A percentile compares a stretch with the other conserved stretches of the same genome.
Evolutionary conservation across 2,888 invertebrate genomes (phyloP).

Genomic region (Euphydryas editha): DNA sequence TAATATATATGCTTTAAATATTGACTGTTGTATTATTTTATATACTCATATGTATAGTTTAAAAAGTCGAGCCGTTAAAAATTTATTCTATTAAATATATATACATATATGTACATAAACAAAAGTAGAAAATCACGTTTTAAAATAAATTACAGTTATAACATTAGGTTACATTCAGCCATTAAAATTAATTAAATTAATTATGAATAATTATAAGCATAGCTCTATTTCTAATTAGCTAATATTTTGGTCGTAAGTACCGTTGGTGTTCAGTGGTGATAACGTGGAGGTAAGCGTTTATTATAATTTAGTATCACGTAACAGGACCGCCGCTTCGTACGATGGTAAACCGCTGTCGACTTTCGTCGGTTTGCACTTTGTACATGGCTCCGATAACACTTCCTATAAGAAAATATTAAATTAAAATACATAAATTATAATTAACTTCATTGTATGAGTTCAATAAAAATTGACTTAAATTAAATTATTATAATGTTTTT

Average conservation of each 20-base stretch:
- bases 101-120: too few relatives aligned
- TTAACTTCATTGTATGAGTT: not conserved
- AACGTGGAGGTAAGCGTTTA: conserved; percentile 13
- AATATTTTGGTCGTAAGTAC: conserved; percentile 9
- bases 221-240: conserved; percentile 6
- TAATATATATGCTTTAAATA: too few relatives aligned
- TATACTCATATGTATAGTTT: too few relatives aligned
- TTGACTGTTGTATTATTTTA: too few relatives aligned
- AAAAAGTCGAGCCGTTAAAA: too few relatives aligned
- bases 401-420: conserved; percentile 57
- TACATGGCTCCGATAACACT: conserved; percentile 61
- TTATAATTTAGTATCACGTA: conserved; percentile 38
- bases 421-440: not conserved
- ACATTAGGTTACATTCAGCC: too few relatives aligned
- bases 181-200: too few relatives aligned
- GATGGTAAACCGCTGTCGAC: conserved; percentile 80
- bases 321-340: conserved; percentile 85
- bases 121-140: not conserved
- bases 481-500: too few relatives aligned
- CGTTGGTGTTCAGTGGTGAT: conserved; percentile 7
- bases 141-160: too few relatives aligned
- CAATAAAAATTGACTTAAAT: too few relatives aligned
- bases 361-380: conserved; percentile 51
- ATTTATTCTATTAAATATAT: too few relatives aligned
- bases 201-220: conserved; percentile 5